A percentile compares a stretch with the other conserved stretches of the same genome.
Evolutionary conservation across 2,797 vertebrate species (phyloP).

Genomic region (Urophycis tenuis): DNA sequence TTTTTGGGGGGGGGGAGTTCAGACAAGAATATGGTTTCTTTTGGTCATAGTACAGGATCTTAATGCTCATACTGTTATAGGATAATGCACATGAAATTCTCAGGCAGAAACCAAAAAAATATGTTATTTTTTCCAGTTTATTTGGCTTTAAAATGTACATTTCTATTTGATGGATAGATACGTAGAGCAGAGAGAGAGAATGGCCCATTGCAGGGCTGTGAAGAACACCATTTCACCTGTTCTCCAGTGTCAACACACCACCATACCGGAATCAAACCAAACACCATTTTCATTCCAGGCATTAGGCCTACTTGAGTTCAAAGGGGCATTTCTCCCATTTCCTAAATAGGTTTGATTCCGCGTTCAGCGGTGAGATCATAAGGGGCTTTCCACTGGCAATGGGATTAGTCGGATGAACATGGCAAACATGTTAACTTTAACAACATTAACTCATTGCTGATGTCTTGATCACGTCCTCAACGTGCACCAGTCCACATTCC

Average conservation of each 20-base stretch:
- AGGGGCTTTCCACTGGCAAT: too few relatives aligned
- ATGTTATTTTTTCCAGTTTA: conserved; percentile 42
- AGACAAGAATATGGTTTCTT: background rate
- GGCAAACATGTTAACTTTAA: too few relatives aligned
- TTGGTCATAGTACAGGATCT: too few relatives aligned
- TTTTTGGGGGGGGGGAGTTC: background rate
- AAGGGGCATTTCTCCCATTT: background rate
- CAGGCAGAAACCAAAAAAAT: too few relatives aligned
- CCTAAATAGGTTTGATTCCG: background rate
- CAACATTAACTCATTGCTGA: background rate
- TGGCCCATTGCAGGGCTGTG: background rate
- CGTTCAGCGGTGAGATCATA: background rate
- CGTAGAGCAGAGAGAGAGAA: conserved; percentile 58
- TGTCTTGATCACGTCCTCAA: background rate
- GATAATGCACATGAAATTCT: background rate
- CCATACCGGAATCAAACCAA: background rate
- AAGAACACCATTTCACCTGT: background rate
- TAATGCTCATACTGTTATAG: background rate
- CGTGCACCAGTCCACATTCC: background rate
- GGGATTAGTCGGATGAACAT: too few relatives aligned
- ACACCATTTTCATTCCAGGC: background rate
- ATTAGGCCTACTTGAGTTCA: background rate
- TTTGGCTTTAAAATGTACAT: conserved; percentile 55
- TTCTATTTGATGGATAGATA: conserved; percentile 78
- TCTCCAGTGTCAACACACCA: background rate